Base-by-base conservation (phyloP, 2,888 invertebrate genomes). In the Drosophila prolongata region DNA sequence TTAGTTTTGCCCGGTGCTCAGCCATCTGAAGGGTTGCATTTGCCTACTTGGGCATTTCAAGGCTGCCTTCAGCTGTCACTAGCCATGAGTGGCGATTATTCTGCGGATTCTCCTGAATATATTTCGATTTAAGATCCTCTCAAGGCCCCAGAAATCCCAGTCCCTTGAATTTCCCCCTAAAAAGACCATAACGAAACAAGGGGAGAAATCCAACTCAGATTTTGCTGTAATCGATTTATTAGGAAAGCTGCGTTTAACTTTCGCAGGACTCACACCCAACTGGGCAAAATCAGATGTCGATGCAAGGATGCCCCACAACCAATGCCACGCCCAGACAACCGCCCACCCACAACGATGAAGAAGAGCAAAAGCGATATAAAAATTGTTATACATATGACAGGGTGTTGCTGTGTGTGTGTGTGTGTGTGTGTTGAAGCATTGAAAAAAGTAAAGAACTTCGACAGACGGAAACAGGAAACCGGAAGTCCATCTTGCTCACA, bases 381-480 rank as follows among this genome's bases (percentile, higher is more conserved):
- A 79, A 80, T 87, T 61, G 64, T 62, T 73, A 72, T 79, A 83
- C 60, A 73, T 75, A 75, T 83, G 83, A 67, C 61, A 64, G 72
- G 61, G 71, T 59, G 74, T 69, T 59, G 43, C 24, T 40, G 30
- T 37, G 58, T 69, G 64, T 49, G 73, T 88, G 74, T 77, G 86
- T 59, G 49, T 58, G 66, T 60, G 75, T 88, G 74, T 77, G 86
- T 60, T 50, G 77, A 77, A 88, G 84, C 84, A 86, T 78, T 78
- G 84, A 83, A 82, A 87, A 83, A 84, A 89, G 87, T 86, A 87
- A 87, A 84, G 85, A 87, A 87, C 89, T 87, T 87, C 86, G 86
- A 87, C 86, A 87, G 90, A 84, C 92, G 92, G 92, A 92, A 92
- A 92, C 92, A 91, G 92, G 92, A 92, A 92, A 92, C 92, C 91